Conservation (phyloP, 2,113 vertebrate species). For the Sphyrna mokarran region DNA sequence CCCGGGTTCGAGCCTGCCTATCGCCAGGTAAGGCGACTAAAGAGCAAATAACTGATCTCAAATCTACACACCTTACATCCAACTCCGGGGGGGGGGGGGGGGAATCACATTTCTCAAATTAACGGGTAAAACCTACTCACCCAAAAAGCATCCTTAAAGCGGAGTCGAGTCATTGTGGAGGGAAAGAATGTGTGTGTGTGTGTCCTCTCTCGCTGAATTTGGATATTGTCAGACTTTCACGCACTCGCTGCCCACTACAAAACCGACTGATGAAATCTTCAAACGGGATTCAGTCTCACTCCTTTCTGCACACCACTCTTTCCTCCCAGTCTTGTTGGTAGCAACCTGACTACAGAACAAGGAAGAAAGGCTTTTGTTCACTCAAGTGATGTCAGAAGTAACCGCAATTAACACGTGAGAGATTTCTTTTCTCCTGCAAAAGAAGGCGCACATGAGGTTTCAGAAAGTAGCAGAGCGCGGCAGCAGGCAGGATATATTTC, state of each 20-base stretch:
- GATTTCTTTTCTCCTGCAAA: neutral
- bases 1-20: neutral
- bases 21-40: too few relatives aligned
- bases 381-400: neutral
- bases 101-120: neutral
- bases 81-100: neutral
- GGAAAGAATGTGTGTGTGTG: neutral
- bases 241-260: too few relatives aligned
- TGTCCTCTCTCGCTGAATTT: neutral
- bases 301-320: neutral
- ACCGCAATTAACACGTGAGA: conserved; percentile 26
- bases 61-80: neutral
- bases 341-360: neutral
- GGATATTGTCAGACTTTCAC: neutral
- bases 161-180: conserved; percentile 8
- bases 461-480: neutral
- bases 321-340: neutral
- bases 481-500: neutral
- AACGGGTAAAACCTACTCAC: neutral
- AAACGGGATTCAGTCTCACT: neutral
- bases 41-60: neutral
- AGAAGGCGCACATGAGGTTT: neutral
- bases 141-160: conserved; percentile 32
- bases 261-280: too few relatives aligned
- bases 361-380: neutral